Evolutionary conservation across 2,797 vertebrate species (phyloP), one percentile per base, ranked within the genome.

Genomic region (Okamejei kenojei): DNA sequence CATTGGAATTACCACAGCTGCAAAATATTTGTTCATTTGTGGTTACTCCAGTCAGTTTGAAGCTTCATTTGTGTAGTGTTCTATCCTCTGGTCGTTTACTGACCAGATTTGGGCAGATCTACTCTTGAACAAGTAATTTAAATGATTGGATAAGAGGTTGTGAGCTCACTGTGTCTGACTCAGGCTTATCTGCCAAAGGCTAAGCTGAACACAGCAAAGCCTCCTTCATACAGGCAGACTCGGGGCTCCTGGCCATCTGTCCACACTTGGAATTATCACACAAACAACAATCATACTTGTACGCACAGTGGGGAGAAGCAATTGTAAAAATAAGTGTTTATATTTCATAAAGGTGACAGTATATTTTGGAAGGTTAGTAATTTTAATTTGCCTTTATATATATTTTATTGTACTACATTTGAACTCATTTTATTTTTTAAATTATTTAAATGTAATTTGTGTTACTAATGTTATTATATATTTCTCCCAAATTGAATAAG

Each of bases 201-300:
- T 97, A 97, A 98, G 96, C 96, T 96, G 93, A 93, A 94, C 96
- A 96, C 95, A 96, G 96, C 95, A 97, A 96, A 96, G 96, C 96
- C 97, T 96, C 96, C 96, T 96, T 97, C 93, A 93, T 95, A 96
- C 95, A 94, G 96, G 95, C 95, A 96, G 96, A 96, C 96, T 96
- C 95, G 95, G 97, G 96, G 96, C 97, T 97, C 94, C 95, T 95
- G 96, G 96, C 98, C 97, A 97, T 98, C 97, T 97, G 97, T 96
- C 96, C 97, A 96, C 94, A 96, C 94, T 94, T 94, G 96, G 95
- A 96, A 95, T 94, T 95, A 96, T 96, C 95, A 96, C 95, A 96
- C 95, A 97, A 96, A 95, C 96, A 96, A 93, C 95, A 95, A 94
- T 95, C 95, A 95, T 93, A 94, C 94, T 94, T 93, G 82, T 93